phyloP scores from a whole-genome alignment of 2,113 vertebrate species.

The Hydrolagus affinis region DNA sequence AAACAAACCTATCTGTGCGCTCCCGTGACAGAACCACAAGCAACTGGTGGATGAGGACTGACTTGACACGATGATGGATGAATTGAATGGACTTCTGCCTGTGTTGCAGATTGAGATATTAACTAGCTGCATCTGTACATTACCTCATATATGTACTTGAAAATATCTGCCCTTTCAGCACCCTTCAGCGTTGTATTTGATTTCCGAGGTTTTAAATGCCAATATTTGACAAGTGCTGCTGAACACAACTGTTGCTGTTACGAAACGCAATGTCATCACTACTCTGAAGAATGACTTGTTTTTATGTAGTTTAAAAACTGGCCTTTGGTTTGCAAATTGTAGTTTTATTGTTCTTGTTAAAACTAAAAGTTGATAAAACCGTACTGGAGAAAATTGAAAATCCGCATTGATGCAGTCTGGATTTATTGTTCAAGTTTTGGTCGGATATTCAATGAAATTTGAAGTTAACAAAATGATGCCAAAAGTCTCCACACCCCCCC shows the following conservation, averaged over 20 bases:
- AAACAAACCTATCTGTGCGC: background rate
- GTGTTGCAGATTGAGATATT: slow-evolving; percentile 17
- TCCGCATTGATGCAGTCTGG: slow-evolving; percentile 49
- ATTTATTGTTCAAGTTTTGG: slow-evolving; percentile 45
- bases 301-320: slow-evolving; percentile 29
- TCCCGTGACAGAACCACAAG: background rate
- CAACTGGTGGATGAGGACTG: slow-evolving; percentile 8
- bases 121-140: slow-evolving; percentile 44
- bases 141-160: slow-evolving; percentile 52
- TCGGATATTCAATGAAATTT: slow-evolving; percentile 45
- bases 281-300: background rate
- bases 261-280: slow-evolving; percentile 3
- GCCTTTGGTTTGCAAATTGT: slow-evolving; percentile 40
- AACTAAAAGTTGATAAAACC: slow-evolving; percentile 41
- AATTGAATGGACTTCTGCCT: slow-evolving; percentile 11
- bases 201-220: slow-evolving; percentile 38
- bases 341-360: slow-evolving; percentile 46
- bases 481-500: no score
- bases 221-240: slow-evolving; percentile 39
- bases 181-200: slow-evolving; percentile 41
- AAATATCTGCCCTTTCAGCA: slow-evolving; percentile 49
- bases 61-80: background rate
- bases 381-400: slow-evolving; percentile 48
- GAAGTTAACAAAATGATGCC: slow-evolving; percentile 3
- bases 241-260: slow-evolving; percentile 38